These are phyloP conservation scores for Eospalax fontanierii DNA, from an alignment of 2,797 vertebrate genomes.

Conservation along the genomic window DNA sequence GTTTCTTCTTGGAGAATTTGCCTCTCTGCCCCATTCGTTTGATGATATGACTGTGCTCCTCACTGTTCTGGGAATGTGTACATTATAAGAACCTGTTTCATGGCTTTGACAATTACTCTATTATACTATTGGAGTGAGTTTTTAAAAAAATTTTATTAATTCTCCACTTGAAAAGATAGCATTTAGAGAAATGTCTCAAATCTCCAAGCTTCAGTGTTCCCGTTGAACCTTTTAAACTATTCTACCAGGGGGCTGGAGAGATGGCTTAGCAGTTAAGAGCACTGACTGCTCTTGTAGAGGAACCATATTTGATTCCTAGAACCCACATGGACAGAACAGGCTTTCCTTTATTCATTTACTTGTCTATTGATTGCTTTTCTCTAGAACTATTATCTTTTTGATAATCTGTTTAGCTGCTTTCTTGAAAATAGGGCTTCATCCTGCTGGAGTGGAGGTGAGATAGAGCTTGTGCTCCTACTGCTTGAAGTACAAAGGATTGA, in stretches of 20 bases:
- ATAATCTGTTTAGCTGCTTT: constrained; percentile 51
- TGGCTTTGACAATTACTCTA: constrained; percentile 16
- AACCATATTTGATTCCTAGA: no score
- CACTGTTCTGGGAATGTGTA: neutral
- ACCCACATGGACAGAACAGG: neutral
- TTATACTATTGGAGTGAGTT: neutral
- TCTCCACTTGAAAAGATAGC: neutral
- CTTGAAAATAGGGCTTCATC: constrained; percentile 8
- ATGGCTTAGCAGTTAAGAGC: no score
- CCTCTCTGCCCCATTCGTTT: neutral
- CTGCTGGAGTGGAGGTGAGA: neutral
- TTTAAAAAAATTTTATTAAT: constrained; percentile 28
- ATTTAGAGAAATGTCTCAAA: constrained; percentile 29
- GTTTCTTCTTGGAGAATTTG: constrained; percentile 52
- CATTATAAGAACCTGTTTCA: neutral
- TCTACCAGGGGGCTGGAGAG: no score
- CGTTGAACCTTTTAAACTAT: no score
- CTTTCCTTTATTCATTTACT: neutral
- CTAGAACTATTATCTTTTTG: constrained; percentile 53
- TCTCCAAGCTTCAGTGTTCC: constrained; percentile 4
- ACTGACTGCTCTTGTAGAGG: no score
- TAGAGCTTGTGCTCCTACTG: neutral
- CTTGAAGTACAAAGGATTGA: constrained; percentile 1
- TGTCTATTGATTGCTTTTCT: constrained; percentile 60
- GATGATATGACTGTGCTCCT: neutral